phyloP scores from a whole-genome alignment of 2,888 invertebrate genomes.

The Hydrotaea diabolus region DNA sequence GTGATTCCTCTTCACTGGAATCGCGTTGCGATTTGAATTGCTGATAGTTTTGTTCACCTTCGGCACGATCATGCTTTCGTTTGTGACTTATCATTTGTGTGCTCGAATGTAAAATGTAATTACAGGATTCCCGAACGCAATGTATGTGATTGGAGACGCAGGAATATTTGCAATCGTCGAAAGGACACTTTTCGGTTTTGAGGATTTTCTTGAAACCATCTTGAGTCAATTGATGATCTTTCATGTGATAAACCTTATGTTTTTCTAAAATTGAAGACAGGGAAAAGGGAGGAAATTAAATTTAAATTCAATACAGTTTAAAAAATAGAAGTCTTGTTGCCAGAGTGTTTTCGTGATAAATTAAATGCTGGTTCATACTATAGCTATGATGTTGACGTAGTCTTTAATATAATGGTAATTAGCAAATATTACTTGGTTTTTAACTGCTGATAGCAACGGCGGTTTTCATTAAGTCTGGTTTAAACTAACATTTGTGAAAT shows the following conservation, averaged over 20 bases:
- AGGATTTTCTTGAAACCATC: conserved; percentile 99
- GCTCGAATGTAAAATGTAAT: conserved; percentile 97
- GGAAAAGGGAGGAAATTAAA: background rate
- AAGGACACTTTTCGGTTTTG: conserved; percentile 97
- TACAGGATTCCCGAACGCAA: conserved; percentile 96
- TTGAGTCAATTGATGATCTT: conserved; percentile 95
- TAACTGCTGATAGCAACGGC: too few species aligned
- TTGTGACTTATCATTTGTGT: conserved; percentile 98
- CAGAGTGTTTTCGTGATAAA: too few species aligned
- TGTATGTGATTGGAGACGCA: conserved; percentile 98
- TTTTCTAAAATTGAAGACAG: conserved; percentile 87
- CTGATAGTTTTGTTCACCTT: conserved; percentile 86
- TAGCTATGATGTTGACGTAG: too few species aligned
- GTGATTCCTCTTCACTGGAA: conserved; percentile 74
- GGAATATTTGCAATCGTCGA: conserved; percentile 95
- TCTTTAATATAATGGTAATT: too few species aligned
- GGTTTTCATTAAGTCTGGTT: too few species aligned
- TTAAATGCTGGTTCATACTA: too few species aligned
- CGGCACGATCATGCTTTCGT: conserved; percentile 97
- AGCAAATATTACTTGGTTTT: too few species aligned
- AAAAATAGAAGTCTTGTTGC: too few species aligned
- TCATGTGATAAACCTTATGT: conserved; percentile 98
- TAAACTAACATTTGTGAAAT: too few species aligned
- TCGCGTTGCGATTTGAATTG: conserved; percentile 77
- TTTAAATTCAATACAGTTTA: background rate